Evolutionary conservation across 2,888 invertebrate species (phyloP).

Genomic region (Cataglyphis altisquamis): DNA sequence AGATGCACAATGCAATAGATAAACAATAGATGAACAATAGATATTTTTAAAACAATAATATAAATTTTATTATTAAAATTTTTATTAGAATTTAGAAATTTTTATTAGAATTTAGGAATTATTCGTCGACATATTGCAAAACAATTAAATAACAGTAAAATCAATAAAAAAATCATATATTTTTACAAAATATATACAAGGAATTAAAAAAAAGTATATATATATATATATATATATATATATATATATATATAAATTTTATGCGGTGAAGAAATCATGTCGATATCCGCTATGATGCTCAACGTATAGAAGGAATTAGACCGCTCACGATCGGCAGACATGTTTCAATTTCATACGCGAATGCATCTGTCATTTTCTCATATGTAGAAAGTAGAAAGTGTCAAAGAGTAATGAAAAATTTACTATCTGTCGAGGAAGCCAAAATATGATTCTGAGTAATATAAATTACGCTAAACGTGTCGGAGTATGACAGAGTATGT

Average conservation of each 20-base stretch:
- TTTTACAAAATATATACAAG: no score
- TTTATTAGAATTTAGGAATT: no score
- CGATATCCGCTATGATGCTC: slow-evolving; percentile 39
- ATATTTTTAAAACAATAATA: no score
- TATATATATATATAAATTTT: slow-evolving; percentile 64
- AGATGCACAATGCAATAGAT: no score
- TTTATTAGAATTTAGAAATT: no score
- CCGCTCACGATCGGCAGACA: slow-evolving; percentile 74
- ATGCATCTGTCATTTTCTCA: slow-evolving; percentile 79
- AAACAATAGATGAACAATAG: no score
- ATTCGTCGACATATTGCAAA: no score
- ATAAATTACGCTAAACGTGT: slow-evolving; percentile 17
- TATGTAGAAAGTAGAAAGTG: slow-evolving; percentile 71
- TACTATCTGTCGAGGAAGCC: slow-evolving; percentile 69
- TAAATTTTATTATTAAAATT: no score
- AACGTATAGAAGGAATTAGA: slow-evolving; percentile 69
- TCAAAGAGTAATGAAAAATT: slow-evolving; percentile 82
- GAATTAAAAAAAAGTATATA: slow-evolving; percentile 15
- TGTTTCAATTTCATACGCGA: slow-evolving; percentile 83
- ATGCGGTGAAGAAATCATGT: slow-evolving; percentile 48
- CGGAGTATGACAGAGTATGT: background rate
- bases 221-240: no score
- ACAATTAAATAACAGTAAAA: no score
- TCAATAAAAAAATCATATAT: no score
- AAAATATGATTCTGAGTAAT: slow-evolving; percentile 1